Evolutionary conservation across 2,113 vertebrate species (phyloP).

Genomic region (Rhynchomys soricoides): DNA sequence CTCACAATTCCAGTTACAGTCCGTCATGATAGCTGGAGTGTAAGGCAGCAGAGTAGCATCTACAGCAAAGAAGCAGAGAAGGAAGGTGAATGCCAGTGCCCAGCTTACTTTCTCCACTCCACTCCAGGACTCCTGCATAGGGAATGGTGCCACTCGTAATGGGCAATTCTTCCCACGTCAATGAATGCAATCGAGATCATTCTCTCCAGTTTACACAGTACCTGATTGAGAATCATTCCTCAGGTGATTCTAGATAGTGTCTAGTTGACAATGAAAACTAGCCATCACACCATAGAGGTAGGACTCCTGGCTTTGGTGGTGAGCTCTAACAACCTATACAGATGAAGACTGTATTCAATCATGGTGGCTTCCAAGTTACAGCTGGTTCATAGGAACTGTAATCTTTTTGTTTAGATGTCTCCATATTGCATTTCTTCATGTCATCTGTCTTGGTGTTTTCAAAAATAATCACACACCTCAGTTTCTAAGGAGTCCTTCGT

Average conservation of each 20-base stretch:
- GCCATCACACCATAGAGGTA: background rate
- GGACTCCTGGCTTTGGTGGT: background rate
- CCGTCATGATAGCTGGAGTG: background rate
- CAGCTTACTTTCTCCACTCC: background rate
- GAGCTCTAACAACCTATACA: background rate
- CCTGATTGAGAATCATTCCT: background rate
- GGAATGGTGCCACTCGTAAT: background rate
- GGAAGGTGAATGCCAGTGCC: background rate
- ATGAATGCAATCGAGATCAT: background rate
- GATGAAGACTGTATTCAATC: background rate
- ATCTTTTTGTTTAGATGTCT: background rate
- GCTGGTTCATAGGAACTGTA: background rate
- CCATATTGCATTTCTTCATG: background rate
- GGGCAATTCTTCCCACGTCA: background rate
- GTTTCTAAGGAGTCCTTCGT: background rate
- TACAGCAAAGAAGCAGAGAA: background rate
- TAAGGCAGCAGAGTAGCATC: background rate
- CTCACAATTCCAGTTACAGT: background rate
- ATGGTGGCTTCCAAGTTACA: background rate
- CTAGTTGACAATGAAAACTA: background rate
- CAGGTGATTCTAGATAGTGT: background rate
- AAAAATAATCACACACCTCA: background rate
- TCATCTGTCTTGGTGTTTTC: background rate
- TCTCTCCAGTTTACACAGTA: background rate
- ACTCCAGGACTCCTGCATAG: background rate